Evolutionary conservation across 2,797 vertebrate genomes (phyloP).

Genomic region (Aulostomus chinensis): DNA sequence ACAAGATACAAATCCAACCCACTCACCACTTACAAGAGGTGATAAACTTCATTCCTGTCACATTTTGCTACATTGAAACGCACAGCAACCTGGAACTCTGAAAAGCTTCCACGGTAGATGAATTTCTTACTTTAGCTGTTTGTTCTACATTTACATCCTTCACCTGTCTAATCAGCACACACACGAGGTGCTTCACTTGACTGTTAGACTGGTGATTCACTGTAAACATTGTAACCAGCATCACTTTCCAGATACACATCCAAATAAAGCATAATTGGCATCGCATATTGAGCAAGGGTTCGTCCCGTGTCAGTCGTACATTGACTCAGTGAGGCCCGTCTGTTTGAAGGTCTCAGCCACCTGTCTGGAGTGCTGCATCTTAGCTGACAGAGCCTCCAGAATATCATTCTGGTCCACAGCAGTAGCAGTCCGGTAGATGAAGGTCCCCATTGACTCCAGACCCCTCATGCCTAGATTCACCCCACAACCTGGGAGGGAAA

Average conservation of each 20-base stretch:
- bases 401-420: slow-evolving; percentile 82
- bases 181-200: slow-evolving; percentile 10
- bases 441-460: slow-evolving; percentile 81
- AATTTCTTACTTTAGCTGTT: no score
- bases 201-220: slow-evolving; percentile 17
- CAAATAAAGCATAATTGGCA: no score
- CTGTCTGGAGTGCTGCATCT: slow-evolving; percentile 82
- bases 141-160: no score
- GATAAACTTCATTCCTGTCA: no score
- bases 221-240: slow-evolving; percentile 21
- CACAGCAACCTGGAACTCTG: not conserved
- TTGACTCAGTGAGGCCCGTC: slow-evolving; percentile 72
- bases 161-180: no score
- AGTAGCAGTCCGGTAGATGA: slow-evolving; percentile 81
- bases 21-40: no score
- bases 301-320: slow-evolving; percentile 74
- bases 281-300: not conserved
- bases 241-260: no score
- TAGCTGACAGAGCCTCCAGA: slow-evolving; percentile 78
- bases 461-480: slow-evolving; percentile 83
- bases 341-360: slow-evolving; percentile 81
- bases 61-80: not conserved
- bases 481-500: slow-evolving; percentile 72
- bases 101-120: not conserved
- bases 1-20: no score